Evolutionary conservation across 2,888 invertebrate genomes (phyloP), one percentile per base, ranked within the genome.

Genomic region (Entomobrya proxima): DNA sequence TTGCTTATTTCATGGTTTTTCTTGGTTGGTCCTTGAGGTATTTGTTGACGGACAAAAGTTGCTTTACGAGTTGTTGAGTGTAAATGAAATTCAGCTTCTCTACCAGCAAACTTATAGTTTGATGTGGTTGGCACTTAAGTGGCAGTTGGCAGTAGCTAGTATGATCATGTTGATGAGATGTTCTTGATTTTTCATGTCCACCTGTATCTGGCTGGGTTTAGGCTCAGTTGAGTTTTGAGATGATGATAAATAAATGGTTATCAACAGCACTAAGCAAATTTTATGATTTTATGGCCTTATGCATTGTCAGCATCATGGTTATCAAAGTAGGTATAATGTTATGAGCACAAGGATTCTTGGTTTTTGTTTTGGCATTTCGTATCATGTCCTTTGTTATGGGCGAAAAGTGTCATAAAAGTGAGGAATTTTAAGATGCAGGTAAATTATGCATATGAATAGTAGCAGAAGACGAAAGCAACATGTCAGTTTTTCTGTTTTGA

Each of bases 251-350:
- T 74, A 74, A 74, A 52, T 74, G 74, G 50, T 72, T 32, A 74
- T 74, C 52, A 52, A 52, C 74, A 52, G 52, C 50, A 74, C 13
- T n/a, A 72, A 47, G 30, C 35, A 52, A 37, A 69, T 32, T 84
- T 84, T 84, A 84, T 84, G 67, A 77, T 27, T 84, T 84, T 84
- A 84, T 77, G 84, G 47, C 77, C 30, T 44, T 58, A 30, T 55
- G n/a, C n/a, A 24, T 79, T 50, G 24, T 35, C 35, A 50, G 52
- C 35, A 64, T 64, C 32, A 24, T 32, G 32, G 4, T 32, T n/a
- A 32, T 61, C 32, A n/a, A n/a, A n/a, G n/a, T 18, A 24, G 24
- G 18, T 67, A 37, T 15, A 37, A 24, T 27, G 18, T 55, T 7
- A 47, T 24, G 30, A 30, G 18, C 50, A 24, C n/a, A 32, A 64